Evolutionary conservation across 2,888 invertebrate genomes (phyloP), one percentile per base, ranked within the genome.

Genomic region (Sesia apiformis): DNA sequence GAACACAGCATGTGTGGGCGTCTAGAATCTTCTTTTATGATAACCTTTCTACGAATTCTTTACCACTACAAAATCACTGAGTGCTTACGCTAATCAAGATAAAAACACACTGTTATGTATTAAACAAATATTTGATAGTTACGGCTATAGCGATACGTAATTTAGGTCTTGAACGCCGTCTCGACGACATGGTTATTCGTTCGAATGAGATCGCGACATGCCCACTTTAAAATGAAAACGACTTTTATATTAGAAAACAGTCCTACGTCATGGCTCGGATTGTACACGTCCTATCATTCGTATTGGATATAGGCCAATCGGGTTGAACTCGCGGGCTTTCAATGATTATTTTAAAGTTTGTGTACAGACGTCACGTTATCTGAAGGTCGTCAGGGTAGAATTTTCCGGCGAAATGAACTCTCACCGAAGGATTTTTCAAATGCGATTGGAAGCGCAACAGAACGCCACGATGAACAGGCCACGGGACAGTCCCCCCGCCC

Each of bases 401-500:
- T 73, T 74, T 72, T 70, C 69, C 63, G 59, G 72, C 65, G 70
- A 75, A 80, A 72, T 63, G 61, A 66, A 74, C 75, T 79, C 86
- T 87, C 84, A 88, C 88, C 88, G 76, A 78, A 82, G 87, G 82
- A 78, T 82, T 77, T 65, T 74, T 74, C 63, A 74, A 67, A 66
- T 76, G 79, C 69, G 80, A 78, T 66, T 80, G 66, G 73, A 83
- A 88, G 69, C 89, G 87, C 72, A 86, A 75, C 75, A 87, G 84
- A 82, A 88, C 82, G 79, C 85, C 92, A 68, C 92, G 93, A 69
- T 91, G 91, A 65, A 95, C 92, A 62, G 94, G 93, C 95, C 95
- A 94, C 77, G 94, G 94, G 68, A 92, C 93, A 77, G 93, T 92
- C 71, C 90, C 90, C 74, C 86, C 89, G 74, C 91, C 89, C 71